Percentiles rank a stretch among this genome's conserved stretches.
Evolutionary conservation across 1,140 invertebrate genomes (phyloP).

Genomic region (Plutomurus gul): DNA sequence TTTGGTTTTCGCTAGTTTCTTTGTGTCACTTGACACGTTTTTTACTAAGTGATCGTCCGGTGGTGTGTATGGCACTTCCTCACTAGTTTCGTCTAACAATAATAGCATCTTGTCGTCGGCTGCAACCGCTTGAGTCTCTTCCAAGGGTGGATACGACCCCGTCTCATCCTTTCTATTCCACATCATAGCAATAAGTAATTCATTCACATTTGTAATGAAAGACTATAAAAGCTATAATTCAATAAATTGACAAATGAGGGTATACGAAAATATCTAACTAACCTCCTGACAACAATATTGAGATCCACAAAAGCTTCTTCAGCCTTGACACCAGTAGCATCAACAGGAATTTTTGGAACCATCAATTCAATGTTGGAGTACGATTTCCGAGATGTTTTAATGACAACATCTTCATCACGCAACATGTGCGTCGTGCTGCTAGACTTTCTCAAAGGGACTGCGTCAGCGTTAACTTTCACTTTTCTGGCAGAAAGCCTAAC

Average conservation of each 20-base stretch:
- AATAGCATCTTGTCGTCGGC: too few species aligned
- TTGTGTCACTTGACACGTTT: too few species aligned
- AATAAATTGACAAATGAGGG: background rate
- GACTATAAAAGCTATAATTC: too few species aligned
- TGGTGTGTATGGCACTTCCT: too few species aligned
- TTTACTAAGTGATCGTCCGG: too few species aligned
- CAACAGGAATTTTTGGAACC: background rate
- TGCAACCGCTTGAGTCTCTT: too few species aligned
- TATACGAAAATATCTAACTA: background rate
- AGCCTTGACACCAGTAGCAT: background rate
- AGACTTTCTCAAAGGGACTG: background rate
- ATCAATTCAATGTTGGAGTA: background rate
- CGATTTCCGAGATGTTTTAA: background rate
- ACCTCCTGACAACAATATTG: constrained; percentile 2
- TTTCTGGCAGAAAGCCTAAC: background rate
- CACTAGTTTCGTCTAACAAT: too few species aligned
- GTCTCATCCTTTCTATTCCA: too few species aligned
- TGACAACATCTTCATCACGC: background rate
- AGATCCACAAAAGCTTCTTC: background rate
- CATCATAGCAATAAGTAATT: too few species aligned
- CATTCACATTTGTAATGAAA: too few species aligned
- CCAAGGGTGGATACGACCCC: too few species aligned
- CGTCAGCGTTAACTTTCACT: background rate
- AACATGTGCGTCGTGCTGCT: background rate
- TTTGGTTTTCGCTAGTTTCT: too few species aligned